Evolutionary conservation across 2,888 invertebrate species (phyloP).

Genomic region (Leuctra nigra): DNA sequence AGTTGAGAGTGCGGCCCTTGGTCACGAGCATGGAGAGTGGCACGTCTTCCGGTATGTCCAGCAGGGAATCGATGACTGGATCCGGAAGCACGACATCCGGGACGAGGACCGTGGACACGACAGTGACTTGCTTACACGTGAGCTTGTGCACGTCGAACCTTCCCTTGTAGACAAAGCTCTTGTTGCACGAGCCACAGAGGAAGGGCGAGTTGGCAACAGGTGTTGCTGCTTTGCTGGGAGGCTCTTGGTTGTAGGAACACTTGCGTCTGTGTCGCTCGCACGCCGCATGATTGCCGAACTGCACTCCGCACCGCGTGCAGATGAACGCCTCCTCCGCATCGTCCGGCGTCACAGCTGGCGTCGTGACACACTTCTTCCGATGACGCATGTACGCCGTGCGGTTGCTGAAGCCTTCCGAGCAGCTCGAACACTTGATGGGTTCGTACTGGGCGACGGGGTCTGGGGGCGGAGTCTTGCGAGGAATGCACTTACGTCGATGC

Average conservation of each 20-base stretch:
- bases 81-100: background rate
- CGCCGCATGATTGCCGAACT: background rate
- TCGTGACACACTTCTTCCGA: background rate
- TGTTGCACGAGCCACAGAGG: background rate
- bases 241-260: background rate
- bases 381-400: constrained; percentile 4
- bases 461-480: background rate
- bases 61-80: too few relatives aligned
- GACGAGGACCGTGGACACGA: background rate
- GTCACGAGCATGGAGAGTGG: background rate
- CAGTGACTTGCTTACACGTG: background rate
- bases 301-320: background rate
- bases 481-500: background rate
- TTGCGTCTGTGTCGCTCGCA: background rate
- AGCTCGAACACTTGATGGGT: background rate
- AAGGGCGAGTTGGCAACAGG: background rate
- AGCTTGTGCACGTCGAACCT: background rate
- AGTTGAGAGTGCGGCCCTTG: background rate
- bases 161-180: background rate
- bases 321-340: background rate
- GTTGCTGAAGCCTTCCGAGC: background rate
- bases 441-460: background rate
- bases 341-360: background rate
- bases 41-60: background rate
- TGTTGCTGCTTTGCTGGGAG: background rate